Evolutionary conservation across 2,113 vertebrate genomes (phyloP).

Genomic region (Pleuronectes platessa): DNA sequence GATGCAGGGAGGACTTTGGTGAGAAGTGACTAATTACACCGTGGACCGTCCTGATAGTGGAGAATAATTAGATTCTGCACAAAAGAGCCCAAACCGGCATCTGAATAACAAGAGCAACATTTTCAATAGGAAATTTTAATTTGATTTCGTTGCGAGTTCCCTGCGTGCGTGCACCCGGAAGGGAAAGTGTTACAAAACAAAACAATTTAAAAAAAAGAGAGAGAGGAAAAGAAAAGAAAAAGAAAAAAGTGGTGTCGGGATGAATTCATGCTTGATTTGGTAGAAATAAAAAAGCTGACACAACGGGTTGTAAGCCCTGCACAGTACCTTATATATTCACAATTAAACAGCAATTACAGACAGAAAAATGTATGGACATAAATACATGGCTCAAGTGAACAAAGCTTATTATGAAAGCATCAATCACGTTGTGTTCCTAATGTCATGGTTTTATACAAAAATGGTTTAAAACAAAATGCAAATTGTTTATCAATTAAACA

Average conservation of each 20-base stretch:
- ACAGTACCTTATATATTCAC: neutral
- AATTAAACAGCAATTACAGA: constrained; percentile 45
- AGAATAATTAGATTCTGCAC: constrained; percentile 82
- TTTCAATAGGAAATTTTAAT: constrained; percentile 80
- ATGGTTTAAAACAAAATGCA: neutral
- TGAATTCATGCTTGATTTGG: constrained; percentile 62
- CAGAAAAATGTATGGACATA: constrained; percentile 27
- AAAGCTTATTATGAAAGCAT: constrained; percentile 10
- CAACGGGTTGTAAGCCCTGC: constrained; percentile 17
- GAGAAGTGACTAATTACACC: constrained; percentile 83
- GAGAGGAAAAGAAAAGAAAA: constrained; percentile 17
- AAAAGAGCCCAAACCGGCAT: constrained; percentile 77
- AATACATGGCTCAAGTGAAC: constrained; percentile 38
- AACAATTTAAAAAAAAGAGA: constrained; percentile 4
- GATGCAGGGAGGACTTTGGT: constrained; percentile 77
- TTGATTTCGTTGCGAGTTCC: constrained; percentile 75
- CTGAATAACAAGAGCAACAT: constrained; percentile 81
- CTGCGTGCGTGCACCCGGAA: constrained; percentile 52
- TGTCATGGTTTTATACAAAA: neutral
- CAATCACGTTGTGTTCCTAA: neutral
- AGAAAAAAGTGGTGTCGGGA: constrained; percentile 40
- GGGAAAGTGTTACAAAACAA: constrained; percentile 49
- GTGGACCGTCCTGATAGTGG: constrained; percentile 80
- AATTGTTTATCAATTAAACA: neutral
- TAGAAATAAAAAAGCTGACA: constrained; percentile 36